Conservation (phyloP, 2,113 vertebrate species). For the Epinephelus lanceolatus region DNA sequence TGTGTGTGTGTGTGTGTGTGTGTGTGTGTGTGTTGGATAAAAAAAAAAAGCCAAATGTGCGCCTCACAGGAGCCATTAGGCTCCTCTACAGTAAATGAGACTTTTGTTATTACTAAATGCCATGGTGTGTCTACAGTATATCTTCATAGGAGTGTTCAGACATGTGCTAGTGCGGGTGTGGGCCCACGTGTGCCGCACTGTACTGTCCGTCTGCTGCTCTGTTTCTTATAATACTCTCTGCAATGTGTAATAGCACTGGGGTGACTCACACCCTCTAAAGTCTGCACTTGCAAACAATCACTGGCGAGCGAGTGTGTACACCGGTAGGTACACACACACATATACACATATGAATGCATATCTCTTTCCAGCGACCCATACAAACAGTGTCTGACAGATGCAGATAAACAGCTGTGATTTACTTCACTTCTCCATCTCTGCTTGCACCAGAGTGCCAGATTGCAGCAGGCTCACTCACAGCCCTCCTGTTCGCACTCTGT, state of each 20-base stretch:
- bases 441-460: constrained; percentile 44
- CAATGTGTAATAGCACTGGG: constrained; percentile 41
- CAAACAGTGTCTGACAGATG: constrained; percentile 54
- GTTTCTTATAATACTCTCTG: constrained; percentile 55
- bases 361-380: constrained; percentile 38
- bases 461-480: constrained; percentile 39
- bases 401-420: constrained; percentile 71
- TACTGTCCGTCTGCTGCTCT: constrained; percentile 31
- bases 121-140: constrained; percentile 43
- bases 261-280: constrained; percentile 64
- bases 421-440: constrained; percentile 64
- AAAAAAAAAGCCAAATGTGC: constrained; percentile 23
- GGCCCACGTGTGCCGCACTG: constrained; percentile 24
- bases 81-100: constrained; percentile 36
- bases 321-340: constrained; percentile 12
- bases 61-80: constrained; percentile 46
- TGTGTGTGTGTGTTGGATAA: background rate
- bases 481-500: constrained; percentile 31
- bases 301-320: constrained; percentile 7
- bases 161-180: constrained; percentile 53
- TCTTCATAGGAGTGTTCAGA: constrained; percentile 57
- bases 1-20: no score
- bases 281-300: constrained; percentile 71
- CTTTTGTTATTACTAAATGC: constrained; percentile 50
- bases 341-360: constrained; percentile 19